These are phyloP conservation scores for Ceratina australensis DNA, from an alignment of 1,140 invertebrate genomes.

Conservation along the genomic window DNA sequence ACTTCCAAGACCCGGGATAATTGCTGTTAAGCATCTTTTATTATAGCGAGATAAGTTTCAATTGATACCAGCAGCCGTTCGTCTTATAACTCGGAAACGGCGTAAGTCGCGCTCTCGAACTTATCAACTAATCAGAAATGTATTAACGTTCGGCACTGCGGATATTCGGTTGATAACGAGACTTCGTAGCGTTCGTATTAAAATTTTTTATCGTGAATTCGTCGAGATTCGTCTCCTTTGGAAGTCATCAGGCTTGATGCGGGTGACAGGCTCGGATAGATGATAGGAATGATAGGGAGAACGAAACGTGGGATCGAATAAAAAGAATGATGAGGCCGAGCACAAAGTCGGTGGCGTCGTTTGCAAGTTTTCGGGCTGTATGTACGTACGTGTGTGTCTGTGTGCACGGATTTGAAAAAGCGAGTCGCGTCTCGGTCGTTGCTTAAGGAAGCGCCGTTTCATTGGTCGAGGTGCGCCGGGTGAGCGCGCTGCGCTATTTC, in stretches of 20 bases:
- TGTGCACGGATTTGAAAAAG: constrained; percentile 67
- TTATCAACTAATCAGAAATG: too few species aligned
- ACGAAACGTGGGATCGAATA: constrained; percentile 28
- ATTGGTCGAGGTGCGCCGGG: constrained; percentile 60
- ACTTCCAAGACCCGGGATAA: background rate
- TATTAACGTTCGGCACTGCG: too few species aligned
- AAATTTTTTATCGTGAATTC: too few species aligned
- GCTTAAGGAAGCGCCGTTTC: constrained; percentile 70
- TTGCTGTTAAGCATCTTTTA: background rate
- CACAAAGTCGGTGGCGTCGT: constrained; percentile 35
- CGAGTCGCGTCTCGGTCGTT: constrained; percentile 61
- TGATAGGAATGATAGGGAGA: constrained; percentile 28
- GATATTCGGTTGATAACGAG: too few species aligned
- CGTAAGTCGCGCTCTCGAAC: too few species aligned
- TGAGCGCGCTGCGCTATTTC: background rate
- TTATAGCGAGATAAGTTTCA: background rate
- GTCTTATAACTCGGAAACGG: too few species aligned
- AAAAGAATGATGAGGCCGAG: constrained; percentile 27
- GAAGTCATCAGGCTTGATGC: constrained; percentile 57
- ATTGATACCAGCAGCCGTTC: too few species aligned
- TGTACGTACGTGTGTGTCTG: constrained; percentile 62
- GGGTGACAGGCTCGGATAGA: constrained; percentile 55
- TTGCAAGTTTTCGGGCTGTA: constrained; percentile 64
- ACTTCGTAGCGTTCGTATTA: too few species aligned
- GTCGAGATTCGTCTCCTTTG: too few species aligned